A percentile compares a stretch with the other conserved stretches of the same genome.
Conservation (phyloP, 2,113 vertebrate genomes). For the Gallinago paraguaiae region DNA sequence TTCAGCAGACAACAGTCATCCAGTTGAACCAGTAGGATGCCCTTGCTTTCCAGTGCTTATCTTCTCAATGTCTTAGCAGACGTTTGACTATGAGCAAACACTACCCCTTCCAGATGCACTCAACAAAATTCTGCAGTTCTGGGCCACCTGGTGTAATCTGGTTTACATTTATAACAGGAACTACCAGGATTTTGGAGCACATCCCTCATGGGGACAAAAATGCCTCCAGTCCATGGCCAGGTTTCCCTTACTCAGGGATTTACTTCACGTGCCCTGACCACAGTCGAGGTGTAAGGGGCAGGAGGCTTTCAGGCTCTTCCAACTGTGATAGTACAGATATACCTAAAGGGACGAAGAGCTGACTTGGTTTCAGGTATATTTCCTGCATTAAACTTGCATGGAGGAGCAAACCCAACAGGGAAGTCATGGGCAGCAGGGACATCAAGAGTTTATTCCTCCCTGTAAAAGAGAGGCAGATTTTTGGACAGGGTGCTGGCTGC, state of each 20-base stretch:
- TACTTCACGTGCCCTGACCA: neutral
- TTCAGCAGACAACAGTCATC: neutral
- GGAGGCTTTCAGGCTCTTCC: neutral
- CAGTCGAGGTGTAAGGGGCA: rapidly evolving
- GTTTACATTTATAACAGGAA: neutral
- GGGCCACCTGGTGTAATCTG: neutral
- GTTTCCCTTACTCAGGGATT: neutral
- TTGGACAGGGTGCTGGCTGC: neutral
- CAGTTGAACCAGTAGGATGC: neutral
- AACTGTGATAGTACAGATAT: neutral
- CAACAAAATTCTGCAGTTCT: neutral
- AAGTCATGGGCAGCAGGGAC: neutral
- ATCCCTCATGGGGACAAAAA: neutral
- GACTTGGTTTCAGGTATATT: neutral
- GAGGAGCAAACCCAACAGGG: neutral
- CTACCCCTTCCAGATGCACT: neutral
- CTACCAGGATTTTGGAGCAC: neutral
- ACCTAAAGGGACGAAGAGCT: neutral
- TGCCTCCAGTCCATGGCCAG: neutral
- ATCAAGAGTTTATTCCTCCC: neutral
- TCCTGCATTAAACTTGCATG: neutral
- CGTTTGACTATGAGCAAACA: neutral
- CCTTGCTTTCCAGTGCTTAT: neutral
- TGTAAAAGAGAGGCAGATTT: neutral
- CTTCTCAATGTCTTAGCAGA: neutral